phyloP scores from a whole-genome alignment of 2,888 invertebrate species.

The Xestia ashworthii region DNA sequence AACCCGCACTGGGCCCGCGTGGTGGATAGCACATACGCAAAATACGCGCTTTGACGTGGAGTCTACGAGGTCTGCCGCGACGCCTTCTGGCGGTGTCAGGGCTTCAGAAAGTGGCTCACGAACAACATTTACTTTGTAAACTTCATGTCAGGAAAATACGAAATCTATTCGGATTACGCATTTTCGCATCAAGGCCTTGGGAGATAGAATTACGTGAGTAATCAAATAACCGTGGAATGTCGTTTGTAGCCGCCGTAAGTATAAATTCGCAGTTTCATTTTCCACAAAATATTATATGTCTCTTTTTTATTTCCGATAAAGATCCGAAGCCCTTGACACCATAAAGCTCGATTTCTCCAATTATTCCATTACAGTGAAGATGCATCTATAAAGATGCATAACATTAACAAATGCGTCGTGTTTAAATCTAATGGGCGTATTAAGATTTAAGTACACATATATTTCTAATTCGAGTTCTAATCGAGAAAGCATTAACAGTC shows the following conservation, averaged over 20 bases:
- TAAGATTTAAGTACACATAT: conserved; percentile 54
- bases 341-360: conserved; percentile 36
- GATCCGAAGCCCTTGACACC: conserved; percentile 47
- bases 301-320: conserved; percentile 42
- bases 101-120: no score
- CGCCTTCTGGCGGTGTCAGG: no score
- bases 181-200: conserved; percentile 44
- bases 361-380: conserved; percentile 14
- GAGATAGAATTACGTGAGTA: conserved; percentile 49
- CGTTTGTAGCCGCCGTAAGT: conserved; percentile 20
- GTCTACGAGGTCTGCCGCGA: no score
- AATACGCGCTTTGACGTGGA: no score
- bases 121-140: conserved; percentile 27
- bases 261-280: conserved; percentile 39
- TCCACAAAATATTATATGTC: conserved; percentile 36
- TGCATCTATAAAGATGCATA: conserved; percentile 15
- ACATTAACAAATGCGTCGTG: conserved; percentile 17
- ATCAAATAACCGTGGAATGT: conserved; percentile 53
- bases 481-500: conserved; percentile 65
- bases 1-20: no score
- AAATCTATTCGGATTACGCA: conserved; percentile 43
- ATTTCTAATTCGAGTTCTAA: conserved; percentile 59
- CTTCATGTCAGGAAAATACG: conserved; percentile 40
- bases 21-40: no score
- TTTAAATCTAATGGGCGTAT: conserved; percentile 47